Conservation (phyloP, 1,140 invertebrate genomes). For the Adelges cooleyi region DNA sequence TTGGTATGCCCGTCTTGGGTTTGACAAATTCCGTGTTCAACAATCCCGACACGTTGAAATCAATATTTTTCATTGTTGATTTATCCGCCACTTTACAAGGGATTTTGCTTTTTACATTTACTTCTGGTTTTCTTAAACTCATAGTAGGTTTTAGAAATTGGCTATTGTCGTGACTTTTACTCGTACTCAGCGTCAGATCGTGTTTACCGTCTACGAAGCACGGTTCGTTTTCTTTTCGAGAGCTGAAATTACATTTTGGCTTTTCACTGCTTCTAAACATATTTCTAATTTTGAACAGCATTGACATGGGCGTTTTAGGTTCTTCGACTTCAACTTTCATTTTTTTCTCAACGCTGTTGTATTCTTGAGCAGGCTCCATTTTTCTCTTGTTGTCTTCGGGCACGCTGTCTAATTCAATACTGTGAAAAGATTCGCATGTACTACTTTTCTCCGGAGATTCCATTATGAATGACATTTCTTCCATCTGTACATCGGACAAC, state of each 20-base stretch:
- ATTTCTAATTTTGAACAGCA: conserved; percentile 18
- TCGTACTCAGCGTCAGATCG: neutral
- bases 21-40: neutral
- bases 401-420: conserved; percentile 7
- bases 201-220: neutral
- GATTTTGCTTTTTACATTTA: neutral
- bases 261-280: conserved; percentile 16
- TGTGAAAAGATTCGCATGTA: conserved; percentile 10
- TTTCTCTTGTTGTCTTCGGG: conserved; percentile 14
- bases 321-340: neutral
- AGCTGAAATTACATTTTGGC: neutral
- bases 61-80: neutral
- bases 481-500: conserved; percentile 4
- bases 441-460: neutral
- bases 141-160: neutral
- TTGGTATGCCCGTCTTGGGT: neutral
- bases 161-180: neutral
- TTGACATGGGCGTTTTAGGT: conserved; percentile 1
- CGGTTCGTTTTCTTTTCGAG: neutral
- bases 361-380: neutral
- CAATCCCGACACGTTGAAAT: neutral
- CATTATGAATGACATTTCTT: neutral
- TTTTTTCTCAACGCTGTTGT: neutral
- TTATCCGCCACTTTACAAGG: conserved; percentile 5
- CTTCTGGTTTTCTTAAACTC: neutral